These are phyloP conservation scores for Tiliqua scincoides DNA, from an alignment of 2,113 vertebrate species.

Conservation along the genomic window DNA sequence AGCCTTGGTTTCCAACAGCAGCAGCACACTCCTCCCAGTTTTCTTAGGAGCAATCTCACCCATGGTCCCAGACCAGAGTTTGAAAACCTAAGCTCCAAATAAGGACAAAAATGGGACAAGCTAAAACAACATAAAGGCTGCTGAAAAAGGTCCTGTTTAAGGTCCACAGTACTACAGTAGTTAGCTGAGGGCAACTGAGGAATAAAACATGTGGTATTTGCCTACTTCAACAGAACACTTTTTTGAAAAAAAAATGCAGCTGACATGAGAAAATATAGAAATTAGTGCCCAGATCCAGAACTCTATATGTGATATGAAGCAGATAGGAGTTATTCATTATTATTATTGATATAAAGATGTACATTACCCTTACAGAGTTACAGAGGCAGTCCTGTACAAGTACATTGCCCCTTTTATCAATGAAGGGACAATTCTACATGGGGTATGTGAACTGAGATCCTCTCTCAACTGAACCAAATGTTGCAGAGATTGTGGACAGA, in stretches of 20 bases:
- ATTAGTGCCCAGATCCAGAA: constrained; percentile 10
- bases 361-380: neutral
- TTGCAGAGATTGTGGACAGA: neutral
- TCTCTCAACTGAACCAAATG: neutral
- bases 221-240: neutral
- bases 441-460: neutral
- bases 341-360: neutral
- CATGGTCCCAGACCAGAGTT: neutral
- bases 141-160: too few species aligned
- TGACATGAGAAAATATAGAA: neutral
- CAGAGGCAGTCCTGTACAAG: neutral
- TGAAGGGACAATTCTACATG: neutral
- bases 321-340: neutral
- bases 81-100: neutral
- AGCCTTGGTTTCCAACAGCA: neutral
- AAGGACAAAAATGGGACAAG: neutral
- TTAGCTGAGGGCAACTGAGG: neutral
- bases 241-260: neutral
- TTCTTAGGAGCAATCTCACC: neutral
- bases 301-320: neutral
- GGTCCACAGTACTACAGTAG: neutral
- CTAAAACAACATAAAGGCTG: neutral
- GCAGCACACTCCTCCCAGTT: neutral
- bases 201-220: neutral
- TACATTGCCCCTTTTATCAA: neutral